Evolutionary conservation across 2,113 vertebrate genomes (phyloP).

Genomic region (Mellivora capensis): DNA sequence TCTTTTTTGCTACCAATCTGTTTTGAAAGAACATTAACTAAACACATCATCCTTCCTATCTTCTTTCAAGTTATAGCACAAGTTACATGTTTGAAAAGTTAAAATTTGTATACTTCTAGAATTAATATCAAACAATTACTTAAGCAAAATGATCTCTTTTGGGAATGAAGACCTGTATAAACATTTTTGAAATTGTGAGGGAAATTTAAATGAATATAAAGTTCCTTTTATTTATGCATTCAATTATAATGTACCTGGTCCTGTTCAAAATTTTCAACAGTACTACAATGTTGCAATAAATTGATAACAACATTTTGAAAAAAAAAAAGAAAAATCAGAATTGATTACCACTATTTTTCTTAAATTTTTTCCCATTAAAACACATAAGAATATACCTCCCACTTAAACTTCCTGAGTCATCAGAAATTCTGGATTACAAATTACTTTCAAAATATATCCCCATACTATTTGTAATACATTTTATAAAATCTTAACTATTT

Average conservation of each 20-base stretch:
- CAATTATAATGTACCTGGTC: background rate
- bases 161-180: background rate
- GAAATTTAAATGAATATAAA: background rate
- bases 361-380: background rate
- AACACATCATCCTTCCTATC: background rate
- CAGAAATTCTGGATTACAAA: background rate
- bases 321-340: background rate
- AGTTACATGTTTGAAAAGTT: background rate
- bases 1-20: background rate
- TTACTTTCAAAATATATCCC: background rate
- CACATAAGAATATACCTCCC: background rate
- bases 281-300: background rate
- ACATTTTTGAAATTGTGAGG: background rate
- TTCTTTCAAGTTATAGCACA: background rate
- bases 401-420: background rate
- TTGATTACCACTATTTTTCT: background rate
- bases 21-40: background rate
- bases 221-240: background rate
- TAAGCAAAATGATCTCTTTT: background rate
- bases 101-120: background rate
- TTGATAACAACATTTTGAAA: background rate
- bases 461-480: background rate
- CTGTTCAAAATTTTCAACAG: background rate
- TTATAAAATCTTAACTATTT: background rate
- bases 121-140: background rate